A percentile compares a stretch with the other conserved stretches of the same genome.
Evolutionary conservation across 2,888 invertebrate genomes (phyloP).

Genomic region (Drosophila melanosoma): DNA sequence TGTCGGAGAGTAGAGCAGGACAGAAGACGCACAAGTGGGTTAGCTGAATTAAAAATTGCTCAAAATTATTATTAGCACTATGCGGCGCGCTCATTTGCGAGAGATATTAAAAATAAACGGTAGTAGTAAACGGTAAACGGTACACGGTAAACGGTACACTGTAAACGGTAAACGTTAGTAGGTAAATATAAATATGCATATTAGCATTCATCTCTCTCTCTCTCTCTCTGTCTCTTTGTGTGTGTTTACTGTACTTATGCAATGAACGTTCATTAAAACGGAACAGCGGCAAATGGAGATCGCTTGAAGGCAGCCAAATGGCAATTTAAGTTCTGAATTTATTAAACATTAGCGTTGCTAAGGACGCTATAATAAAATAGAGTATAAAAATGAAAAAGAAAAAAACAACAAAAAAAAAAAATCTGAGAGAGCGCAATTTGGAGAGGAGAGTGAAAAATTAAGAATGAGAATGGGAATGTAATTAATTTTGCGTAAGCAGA

Average conservation of each 20-base stretch:
- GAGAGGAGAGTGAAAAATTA: background rate
- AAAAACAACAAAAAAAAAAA: background rate
- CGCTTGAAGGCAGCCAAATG: conserved; percentile 54
- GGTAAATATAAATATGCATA: conserved; percentile 61
- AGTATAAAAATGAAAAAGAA: background rate
- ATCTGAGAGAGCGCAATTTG: background rate
- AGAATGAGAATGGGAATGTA: conserved; percentile 35
- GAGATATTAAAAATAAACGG: conserved; percentile 65
- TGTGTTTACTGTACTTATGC: conserved; percentile 41
- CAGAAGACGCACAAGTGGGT: conserved; percentile 41
- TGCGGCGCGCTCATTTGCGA: conserved; percentile 44
- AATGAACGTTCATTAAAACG: conserved; percentile 66
- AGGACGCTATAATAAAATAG: conserved; percentile 50
- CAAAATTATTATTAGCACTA: conserved; percentile 68
- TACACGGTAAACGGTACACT: no score
- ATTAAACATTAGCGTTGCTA: conserved; percentile 76
- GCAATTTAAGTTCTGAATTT: conserved; percentile 65
- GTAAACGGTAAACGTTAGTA: conserved; percentile 31
- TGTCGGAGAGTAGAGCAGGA: conserved; percentile 14
- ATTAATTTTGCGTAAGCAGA: conserved; percentile 56
- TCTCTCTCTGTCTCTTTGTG: background rate
- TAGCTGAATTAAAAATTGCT: conserved; percentile 61
- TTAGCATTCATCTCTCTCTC: conserved; percentile 20
- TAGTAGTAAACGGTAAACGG: conserved; percentile 38
- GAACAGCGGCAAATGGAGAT: conserved; percentile 52